Percentiles rank a stretch among this genome's conserved stretches.
Evolutionary conservation across 2,797 vertebrate species (phyloP).

Genomic region (Rhinophrynus dorsalis): DNA sequence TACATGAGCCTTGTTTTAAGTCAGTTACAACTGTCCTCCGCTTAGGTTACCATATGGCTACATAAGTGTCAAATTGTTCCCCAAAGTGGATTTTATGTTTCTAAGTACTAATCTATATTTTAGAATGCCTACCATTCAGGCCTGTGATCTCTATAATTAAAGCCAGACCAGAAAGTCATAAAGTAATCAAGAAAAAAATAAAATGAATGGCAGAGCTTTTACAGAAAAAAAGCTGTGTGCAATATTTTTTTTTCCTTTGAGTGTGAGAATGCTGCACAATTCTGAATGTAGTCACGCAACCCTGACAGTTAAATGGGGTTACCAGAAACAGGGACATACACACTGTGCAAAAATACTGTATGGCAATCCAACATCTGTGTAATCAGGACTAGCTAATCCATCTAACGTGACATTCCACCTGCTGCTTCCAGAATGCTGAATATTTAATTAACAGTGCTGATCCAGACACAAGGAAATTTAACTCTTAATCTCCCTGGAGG

Average conservation of each 20-base stretch:
- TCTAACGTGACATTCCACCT: slow-evolving; percentile 2
- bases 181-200: slow-evolving; percentile 23
- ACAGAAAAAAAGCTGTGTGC: slow-evolving; percentile 23
- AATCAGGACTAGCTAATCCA: slow-evolving; percentile 6
- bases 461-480: neutral
- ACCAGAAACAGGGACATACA: slow-evolving; percentile 11
- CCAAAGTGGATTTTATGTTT: neutral
- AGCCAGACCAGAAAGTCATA: slow-evolving; percentile 15
- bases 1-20: too few species aligned
- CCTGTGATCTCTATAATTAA: slow-evolving; percentile 22
- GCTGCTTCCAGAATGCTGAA: neutral
- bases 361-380: neutral
- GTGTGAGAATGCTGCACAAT: slow-evolving; percentile 21
- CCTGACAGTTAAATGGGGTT: slow-evolving; percentile 11
- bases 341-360: neutral
- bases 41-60: slow-evolving; percentile 6
- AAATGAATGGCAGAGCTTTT: slow-evolving; percentile 14
- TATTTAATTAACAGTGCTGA: neutral
- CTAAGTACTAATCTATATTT: slow-evolving; percentile 9
- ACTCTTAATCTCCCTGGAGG: too few species aligned
- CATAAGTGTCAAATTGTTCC: slow-evolving; percentile 17
- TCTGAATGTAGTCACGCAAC: slow-evolving; percentile 17
- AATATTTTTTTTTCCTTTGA: slow-evolving; percentile 29
- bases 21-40: too few species aligned
- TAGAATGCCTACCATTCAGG: neutral